Percentiles rank a stretch among this genome's conserved stretches.
These are phyloP conservation scores for Pycnonotus jocosus DNA, from an alignment of 2,113 vertebrate species.

Conservation along the genomic window DNA sequence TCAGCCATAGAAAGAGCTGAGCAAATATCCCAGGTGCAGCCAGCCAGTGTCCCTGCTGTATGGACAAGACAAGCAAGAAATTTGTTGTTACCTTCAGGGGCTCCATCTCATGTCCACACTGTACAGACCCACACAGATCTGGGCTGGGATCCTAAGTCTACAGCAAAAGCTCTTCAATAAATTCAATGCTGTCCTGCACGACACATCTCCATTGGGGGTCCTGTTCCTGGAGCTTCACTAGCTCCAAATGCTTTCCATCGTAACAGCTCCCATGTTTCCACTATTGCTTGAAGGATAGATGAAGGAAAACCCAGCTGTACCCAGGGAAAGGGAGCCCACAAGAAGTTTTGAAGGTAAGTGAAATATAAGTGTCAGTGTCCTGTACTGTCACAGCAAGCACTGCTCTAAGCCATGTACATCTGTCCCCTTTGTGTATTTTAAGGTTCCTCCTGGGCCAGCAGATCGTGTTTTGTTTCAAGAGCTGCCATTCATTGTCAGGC, in stretches of 20 bases:
- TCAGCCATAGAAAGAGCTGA: neutral
- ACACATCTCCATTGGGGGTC: neutral
- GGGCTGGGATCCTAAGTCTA: neutral
- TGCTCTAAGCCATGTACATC: neutral
- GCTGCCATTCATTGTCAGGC: neutral
- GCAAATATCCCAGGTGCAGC: neutral
- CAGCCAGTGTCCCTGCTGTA: neutral
- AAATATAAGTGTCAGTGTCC: neutral
- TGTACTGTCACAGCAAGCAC: neutral
- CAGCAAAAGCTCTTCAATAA: neutral
- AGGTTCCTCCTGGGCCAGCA: neutral
- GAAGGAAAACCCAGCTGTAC: neutral
- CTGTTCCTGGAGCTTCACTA: neutral
- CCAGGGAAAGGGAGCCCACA: neutral
- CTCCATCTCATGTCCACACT: neutral
- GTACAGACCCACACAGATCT: neutral
- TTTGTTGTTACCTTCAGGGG: neutral
- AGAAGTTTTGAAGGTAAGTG: neutral
- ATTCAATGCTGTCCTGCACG: neutral
- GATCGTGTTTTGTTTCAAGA: neutral
- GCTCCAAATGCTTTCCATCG: neutral
- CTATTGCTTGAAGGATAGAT: neutral
- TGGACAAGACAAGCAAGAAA: neutral
- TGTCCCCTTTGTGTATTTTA: neutral
- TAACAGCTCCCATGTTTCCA: neutral